Evolutionary conservation across 2,797 vertebrate genomes (phyloP).

Genomic region (Poecile montanus): DNA sequence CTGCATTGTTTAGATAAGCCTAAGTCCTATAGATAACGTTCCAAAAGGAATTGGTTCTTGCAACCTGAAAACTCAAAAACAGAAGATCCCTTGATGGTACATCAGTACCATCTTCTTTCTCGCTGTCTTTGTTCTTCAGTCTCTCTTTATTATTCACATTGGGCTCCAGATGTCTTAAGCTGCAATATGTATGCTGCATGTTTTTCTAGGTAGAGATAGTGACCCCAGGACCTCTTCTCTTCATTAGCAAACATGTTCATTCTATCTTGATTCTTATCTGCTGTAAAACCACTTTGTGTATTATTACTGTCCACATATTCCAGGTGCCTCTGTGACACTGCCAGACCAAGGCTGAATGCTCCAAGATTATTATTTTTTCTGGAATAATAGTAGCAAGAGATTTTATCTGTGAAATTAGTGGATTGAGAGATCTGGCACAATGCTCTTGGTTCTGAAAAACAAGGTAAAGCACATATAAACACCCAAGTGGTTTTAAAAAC

Average conservation of each 20-base stretch:
- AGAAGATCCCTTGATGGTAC: too few relatives aligned
- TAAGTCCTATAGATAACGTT: neutral
- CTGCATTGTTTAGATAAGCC: neutral
- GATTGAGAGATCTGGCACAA: neutral
- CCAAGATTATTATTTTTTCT: constrained; percentile 15
- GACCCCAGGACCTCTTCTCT: neutral
- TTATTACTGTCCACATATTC: constrained; percentile 2
- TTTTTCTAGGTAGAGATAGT: neutral
- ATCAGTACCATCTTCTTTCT: neutral
- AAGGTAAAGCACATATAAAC: neutral
- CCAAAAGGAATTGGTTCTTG: neutral
- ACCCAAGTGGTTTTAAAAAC: neutral
- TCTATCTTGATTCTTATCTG: neutral
- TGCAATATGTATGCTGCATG: neutral
- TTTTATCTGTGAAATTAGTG: constrained; percentile 42
- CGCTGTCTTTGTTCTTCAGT: neutral
- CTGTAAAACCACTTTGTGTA: neutral
- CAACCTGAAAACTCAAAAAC: neutral
- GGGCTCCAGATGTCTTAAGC: neutral
- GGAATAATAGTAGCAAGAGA: neutral
- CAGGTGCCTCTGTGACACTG: neutral
- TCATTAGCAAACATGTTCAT: neutral
- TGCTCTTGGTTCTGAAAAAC: neutral
- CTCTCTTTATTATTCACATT: neutral
- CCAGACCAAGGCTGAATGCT: neutral